Conservation (phyloP, 2,888 invertebrate genomes). For the Luperina nickerlii region DNA sequence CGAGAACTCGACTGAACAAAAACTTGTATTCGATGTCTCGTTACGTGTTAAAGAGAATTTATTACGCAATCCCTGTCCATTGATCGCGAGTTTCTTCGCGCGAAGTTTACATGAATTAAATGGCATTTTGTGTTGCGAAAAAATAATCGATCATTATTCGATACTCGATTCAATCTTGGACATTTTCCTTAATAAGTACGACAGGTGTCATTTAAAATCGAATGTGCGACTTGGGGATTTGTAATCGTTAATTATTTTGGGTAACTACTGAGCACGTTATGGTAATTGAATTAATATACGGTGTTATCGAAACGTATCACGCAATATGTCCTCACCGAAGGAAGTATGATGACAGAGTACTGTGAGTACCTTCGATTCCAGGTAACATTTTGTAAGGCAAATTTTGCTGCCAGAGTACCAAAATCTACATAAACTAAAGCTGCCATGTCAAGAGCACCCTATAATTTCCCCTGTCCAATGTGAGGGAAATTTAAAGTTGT, state of each 20-base stretch:
- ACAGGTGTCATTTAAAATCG: conserved; percentile 61
- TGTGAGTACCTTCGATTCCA: background rate
- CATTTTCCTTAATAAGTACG: conserved; percentile 48
- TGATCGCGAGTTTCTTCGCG: conserved; percentile 56
- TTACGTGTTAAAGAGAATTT: conserved; percentile 68
- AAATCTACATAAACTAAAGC: conserved; percentile 35
- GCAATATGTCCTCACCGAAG: conserved; percentile 35
- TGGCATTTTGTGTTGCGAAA: conserved; percentile 61
- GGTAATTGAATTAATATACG: conserved; percentile 56
- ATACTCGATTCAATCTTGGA: conserved; percentile 51
- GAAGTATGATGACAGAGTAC: conserved; percentile 42
- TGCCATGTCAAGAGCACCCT: conserved; percentile 17
- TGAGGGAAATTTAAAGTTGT: conserved; percentile 36
- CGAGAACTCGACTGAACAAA: conserved; percentile 68
- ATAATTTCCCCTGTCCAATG: conserved; percentile 33
- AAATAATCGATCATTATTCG: conserved; percentile 63
- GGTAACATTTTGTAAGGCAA: conserved; percentile 12
- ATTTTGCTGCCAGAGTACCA: conserved; percentile 10
- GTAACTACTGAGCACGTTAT: conserved; percentile 37
- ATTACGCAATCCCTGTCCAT: conserved; percentile 62
- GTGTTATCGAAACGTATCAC: conserved; percentile 41
- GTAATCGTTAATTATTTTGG: conserved; percentile 63
- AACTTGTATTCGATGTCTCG: conserved; percentile 61
- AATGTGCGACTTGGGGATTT: conserved; percentile 51
- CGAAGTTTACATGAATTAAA: conserved; percentile 63